phyloP scores from a whole-genome alignment of 35 echinoderm and acorn worm genomes.

The Ophiothrix spiculata region DNA sequence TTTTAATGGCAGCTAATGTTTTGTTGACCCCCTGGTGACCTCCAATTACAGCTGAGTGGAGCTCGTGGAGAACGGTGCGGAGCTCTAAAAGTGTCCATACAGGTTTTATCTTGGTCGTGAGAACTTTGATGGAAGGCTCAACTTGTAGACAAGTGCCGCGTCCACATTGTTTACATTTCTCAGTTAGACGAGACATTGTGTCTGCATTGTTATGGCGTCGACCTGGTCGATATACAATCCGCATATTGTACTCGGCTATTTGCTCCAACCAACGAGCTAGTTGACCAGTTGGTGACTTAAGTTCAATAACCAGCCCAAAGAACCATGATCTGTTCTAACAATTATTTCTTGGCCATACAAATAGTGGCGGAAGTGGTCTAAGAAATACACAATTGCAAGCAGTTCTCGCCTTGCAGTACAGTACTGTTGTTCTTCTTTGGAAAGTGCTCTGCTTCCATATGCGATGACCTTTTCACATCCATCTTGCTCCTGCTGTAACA shows the following conservation, averaged over 20 bases:
- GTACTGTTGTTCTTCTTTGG: slow-evolving; percentile 27
- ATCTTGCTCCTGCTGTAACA: slow-evolving; percentile 52
- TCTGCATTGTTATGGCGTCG: slow-evolving; percentile 49
- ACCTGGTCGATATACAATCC: slow-evolving; percentile 20
- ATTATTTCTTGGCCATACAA: slow-evolving; percentile 26
- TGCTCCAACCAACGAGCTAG: slow-evolving; percentile 41
- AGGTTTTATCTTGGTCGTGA: slow-evolving; percentile 29
- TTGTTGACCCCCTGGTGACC: too few species aligned
- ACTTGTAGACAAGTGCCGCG: too few species aligned
- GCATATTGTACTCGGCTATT: slow-evolving; percentile 29
- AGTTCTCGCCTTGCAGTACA: slow-evolving; percentile 35
- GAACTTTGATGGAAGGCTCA: too few species aligned
- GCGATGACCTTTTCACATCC: slow-evolving; percentile 54
- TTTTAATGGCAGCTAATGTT: slow-evolving; percentile 40
- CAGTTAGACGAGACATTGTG: too few species aligned
- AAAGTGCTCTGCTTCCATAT: slow-evolving; percentile 36
- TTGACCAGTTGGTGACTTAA: slow-evolving; percentile 52
- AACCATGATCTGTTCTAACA: slow-evolving; percentile 30
- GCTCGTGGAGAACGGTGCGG: background rate
- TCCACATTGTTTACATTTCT: too few species aligned
- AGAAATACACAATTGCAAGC: slow-evolving; percentile 22
- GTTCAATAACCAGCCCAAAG: slow-evolving; percentile 42
- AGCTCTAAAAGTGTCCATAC: background rate
- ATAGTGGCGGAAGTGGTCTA: slow-evolving; percentile 38
- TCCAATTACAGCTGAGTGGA: slow-evolving; percentile 2